Conservation (phyloP, 2,797 vertebrate genomes). For the Myoxocephalus aenaeus region DNA sequence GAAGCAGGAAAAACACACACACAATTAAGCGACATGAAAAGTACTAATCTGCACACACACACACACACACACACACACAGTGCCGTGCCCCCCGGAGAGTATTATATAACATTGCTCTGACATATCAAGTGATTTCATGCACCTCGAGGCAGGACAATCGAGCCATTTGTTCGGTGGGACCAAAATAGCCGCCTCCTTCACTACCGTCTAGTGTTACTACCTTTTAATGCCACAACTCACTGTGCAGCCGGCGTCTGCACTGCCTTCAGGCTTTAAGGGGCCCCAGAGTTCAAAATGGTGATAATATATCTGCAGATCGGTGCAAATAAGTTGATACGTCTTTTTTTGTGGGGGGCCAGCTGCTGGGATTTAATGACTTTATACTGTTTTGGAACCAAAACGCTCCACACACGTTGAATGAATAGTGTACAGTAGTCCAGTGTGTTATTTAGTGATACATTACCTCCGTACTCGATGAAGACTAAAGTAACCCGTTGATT, state of each 20-base stretch:
- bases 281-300: constrained; percentile 12
- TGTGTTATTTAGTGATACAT: constrained; percentile 32
- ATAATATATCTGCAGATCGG: constrained; percentile 46
- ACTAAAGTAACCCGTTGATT: constrained; percentile 37
- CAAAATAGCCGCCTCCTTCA: constrained; percentile 72
- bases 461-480: constrained; percentile 12
- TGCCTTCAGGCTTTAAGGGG: constrained; percentile 35
- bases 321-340: constrained; percentile 16
- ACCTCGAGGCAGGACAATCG: constrained; percentile 76
- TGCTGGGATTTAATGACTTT: constrained; percentile 33
- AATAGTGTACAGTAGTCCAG: constrained; percentile 15
- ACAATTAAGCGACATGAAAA: constrained; percentile 32
- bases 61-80: constrained; percentile 30
- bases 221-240: constrained; percentile 50
- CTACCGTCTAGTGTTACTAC: constrained; percentile 67
- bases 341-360: not conserved
- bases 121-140: constrained; percentile 82
- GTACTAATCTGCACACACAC: constrained; percentile 25
- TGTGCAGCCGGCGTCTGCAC: constrained; percentile 37
- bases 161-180: constrained; percentile 75
- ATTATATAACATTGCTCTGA: constrained; percentile 76
- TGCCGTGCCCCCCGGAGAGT: constrained; percentile 58
- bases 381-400: constrained; percentile 36
- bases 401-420: constrained; percentile 18
- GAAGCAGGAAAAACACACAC: constrained; percentile 14